Conservation (phyloP, 2,113 vertebrate genomes). For the Tragulus kanchil region DNA sequence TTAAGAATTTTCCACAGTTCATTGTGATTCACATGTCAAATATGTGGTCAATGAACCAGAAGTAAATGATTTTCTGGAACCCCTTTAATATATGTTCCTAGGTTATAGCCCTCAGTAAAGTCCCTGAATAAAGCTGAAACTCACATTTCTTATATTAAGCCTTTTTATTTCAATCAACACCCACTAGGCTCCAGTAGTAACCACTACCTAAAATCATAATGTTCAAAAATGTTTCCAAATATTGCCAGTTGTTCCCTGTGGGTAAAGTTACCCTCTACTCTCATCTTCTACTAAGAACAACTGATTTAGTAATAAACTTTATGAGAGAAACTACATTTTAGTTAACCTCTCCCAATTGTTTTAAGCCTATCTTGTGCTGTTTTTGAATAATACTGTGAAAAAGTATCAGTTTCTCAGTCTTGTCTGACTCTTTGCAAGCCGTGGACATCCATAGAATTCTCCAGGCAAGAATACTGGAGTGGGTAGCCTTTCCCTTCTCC, state of each 20-base stretch:
- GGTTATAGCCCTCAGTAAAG: not conserved
- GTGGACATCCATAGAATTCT: no score
- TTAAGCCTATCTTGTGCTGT: not conserved
- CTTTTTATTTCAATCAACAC: not conserved
- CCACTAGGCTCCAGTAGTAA: not conserved
- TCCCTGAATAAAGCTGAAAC: not conserved
- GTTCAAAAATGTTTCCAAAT: not conserved
- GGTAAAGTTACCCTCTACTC: not conserved
- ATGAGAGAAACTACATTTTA: not conserved
- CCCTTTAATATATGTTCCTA: not conserved
- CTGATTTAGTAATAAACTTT: not conserved
- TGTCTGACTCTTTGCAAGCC: no score
- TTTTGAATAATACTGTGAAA: not conserved
- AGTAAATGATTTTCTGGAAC: not conserved
- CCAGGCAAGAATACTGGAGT: no score
- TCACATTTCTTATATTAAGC: not conserved
- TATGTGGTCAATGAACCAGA: not conserved
- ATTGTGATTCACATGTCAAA: not conserved
- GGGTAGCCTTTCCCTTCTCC: no score
- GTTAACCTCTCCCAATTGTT: not conserved
- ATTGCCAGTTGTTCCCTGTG: not conserved
- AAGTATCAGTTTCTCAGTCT: no score
- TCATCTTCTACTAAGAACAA: not conserved
- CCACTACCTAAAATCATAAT: no score
- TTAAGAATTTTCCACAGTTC: not conserved